Evolutionary conservation across 2,888 invertebrate species (phyloP).

Genomic region (Phasia obesa): DNA sequence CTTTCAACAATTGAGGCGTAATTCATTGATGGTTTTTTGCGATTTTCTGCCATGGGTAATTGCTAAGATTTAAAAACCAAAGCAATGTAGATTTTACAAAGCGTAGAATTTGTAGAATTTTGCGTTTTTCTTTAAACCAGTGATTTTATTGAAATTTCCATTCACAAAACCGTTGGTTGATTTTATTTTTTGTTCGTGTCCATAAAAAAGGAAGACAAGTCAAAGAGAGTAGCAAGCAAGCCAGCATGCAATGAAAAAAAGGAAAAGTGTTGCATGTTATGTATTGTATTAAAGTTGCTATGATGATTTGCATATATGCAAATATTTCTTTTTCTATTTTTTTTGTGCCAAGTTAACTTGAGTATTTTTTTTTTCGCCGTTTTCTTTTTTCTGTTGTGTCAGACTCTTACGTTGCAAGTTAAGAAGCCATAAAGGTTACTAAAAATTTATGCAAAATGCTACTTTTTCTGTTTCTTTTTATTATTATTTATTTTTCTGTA

Average conservation of each 20-base stretch:
- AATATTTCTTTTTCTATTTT: slow-evolving; percentile 43
- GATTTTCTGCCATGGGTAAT: slow-evolving; percentile 49
- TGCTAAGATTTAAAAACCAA: slow-evolving; percentile 48
- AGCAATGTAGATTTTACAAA: slow-evolving; percentile 41
- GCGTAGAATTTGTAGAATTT: slow-evolving; percentile 41
- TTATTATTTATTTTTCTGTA: slow-evolving; percentile 50
- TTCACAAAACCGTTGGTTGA: slow-evolving; percentile 13
- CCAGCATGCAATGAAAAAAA: slow-evolving; percentile 16
- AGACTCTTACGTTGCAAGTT: slow-evolving; percentile 57
- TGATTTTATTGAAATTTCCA: slow-evolving; percentile 23
- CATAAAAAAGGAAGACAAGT: slow-evolving; percentile 1
- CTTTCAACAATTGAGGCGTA: slow-evolving; percentile 54
- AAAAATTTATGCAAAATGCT: slow-evolving; percentile 67
- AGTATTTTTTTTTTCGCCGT: slow-evolving; percentile 26
- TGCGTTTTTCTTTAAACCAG: slow-evolving; percentile 5
- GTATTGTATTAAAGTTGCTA: slow-evolving; percentile 43
- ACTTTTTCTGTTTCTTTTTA: slow-evolving; percentile 51
- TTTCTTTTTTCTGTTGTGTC: slow-evolving; percentile 13
- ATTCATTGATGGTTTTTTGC: slow-evolving; percentile 58
- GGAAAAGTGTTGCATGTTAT: slow-evolving; percentile 66
- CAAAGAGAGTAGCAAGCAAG: not conserved
- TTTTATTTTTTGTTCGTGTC: not conserved
- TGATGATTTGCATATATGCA: slow-evolving; percentile 68
- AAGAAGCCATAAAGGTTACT: slow-evolving; percentile 69
- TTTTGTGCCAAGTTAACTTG: slow-evolving; percentile 36